Conservation (phyloP, 1,140 invertebrate genomes). For the Drosophila pectinifera region DNA sequence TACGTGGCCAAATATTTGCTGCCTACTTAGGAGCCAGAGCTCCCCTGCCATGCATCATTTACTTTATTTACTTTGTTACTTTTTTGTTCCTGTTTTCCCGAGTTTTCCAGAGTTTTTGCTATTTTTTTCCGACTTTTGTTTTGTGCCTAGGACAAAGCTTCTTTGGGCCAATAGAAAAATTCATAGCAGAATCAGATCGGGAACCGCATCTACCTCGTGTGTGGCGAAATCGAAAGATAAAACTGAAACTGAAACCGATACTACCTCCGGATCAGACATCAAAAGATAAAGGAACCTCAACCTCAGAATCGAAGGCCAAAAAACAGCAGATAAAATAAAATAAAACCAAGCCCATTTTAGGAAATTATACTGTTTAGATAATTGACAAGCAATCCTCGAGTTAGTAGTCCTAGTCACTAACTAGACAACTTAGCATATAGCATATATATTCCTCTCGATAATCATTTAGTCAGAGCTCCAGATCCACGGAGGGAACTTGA, state of each 20-base stretch:
- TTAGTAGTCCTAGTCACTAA: constrained; percentile 62
- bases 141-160: constrained; percentile 19
- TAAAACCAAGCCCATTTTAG: constrained; percentile 30
- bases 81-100: not conserved
- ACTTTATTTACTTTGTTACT: constrained; percentile 24
- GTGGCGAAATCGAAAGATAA: constrained; percentile 27
- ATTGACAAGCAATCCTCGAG: constrained; percentile 73
- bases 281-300: constrained; percentile 32
- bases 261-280: constrained; percentile 63
- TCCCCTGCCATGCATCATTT: constrained; percentile 12
- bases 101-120: not conserved
- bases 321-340: not conserved
- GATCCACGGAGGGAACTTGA: constrained; percentile 47
- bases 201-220: constrained; percentile 72
- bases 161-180: constrained; percentile 33
- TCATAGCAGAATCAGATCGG: constrained; percentile 39
- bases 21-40: constrained; percentile 23
- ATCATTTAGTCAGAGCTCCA: constrained; percentile 68
- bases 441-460: constrained; percentile 66
- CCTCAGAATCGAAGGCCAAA: constrained; percentile 33
- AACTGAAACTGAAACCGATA: constrained; percentile 61
- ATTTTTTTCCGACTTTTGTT: constrained; percentile 5
- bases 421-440: constrained; percentile 54
- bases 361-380: constrained; percentile 57
- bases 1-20: constrained; percentile 55